These are phyloP conservation scores for Tanytarsus gracilentus DNA, from an alignment of 2,888 invertebrate genomes.

Conservation along the genomic window DNA sequence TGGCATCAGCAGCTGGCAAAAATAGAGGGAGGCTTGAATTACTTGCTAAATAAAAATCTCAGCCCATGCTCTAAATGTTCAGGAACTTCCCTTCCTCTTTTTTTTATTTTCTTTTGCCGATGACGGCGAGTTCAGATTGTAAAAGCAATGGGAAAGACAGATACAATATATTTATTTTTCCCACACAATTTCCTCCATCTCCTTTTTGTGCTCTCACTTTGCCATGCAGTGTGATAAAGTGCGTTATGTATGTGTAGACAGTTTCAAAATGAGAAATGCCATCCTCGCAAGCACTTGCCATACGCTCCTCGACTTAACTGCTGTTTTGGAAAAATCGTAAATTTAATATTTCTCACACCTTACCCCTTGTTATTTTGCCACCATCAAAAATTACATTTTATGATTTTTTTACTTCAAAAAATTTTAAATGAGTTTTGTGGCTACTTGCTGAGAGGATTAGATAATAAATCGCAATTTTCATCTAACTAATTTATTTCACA, in stretches of 20 bases:
- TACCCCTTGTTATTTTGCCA: background rate
- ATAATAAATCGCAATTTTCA: conserved; percentile 18
- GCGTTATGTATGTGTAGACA: background rate
- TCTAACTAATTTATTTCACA: conserved; percentile 22
- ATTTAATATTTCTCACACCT: conserved; percentile 13
- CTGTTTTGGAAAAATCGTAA: background rate
- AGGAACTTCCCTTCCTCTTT: too few relatives aligned
- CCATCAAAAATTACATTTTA: conserved; percentile 18
- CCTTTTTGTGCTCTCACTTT: too few relatives aligned
- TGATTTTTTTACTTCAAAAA: conserved; percentile 2
- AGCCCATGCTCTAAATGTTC: too few relatives aligned
- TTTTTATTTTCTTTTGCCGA: too few relatives aligned
- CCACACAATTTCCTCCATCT: background rate
- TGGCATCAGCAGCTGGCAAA: too few relatives aligned
- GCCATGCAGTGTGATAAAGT: too few relatives aligned
- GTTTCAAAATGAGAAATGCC: background rate
- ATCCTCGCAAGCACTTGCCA: too few relatives aligned
- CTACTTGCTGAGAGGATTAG: background rate
- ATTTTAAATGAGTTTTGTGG: background rate
- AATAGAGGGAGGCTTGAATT: too few relatives aligned
- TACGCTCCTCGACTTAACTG: background rate
- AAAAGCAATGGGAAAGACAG: too few relatives aligned
- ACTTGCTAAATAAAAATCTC: too few relatives aligned
- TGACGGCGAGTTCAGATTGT: too few relatives aligned
- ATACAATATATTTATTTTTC: too few relatives aligned